Evolutionary conservation across 2,888 invertebrate genomes (phyloP), one percentile per base, ranked within the genome.

Genomic region (Tetragnatha montana): DNA sequence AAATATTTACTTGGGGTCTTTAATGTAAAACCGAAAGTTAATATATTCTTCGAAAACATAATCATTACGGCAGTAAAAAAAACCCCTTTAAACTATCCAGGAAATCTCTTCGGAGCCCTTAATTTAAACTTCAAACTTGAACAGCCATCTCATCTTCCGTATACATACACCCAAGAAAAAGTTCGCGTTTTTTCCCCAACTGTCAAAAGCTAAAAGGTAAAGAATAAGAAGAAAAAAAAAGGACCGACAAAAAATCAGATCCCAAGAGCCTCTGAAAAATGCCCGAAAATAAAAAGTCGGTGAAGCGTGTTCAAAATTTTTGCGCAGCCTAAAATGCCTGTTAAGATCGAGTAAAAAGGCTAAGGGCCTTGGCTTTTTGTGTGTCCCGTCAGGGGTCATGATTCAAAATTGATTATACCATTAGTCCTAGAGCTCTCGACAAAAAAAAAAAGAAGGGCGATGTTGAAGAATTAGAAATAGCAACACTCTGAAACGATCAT

Each of bases 331-430:
- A 84, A 60, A 60, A 60, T 60, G 60, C 60, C 60, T 60, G 60
- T 60, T 60, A 60, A 84, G 84, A 76, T 49, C 70, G 49, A 35
- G 84, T 70, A 76, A 76, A 84, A 50, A 84, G 69, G 70, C 69
- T 35, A 69, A 71, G 81, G 14, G 70, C 19, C n/a, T 47, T 22
- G 19, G 8, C 68, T 60, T 69, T 47, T 35, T 84, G 76, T 47
- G 51, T 22, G 49, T 22, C 68, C 49, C 47, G 50, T 69, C 19
- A 14, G 22, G 73, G 79, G 79, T 86, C 79, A 79, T 86, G 86
- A 86, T 86, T 86, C n/a, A 71, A 51, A 86, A 86, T 86, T 86
- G 86, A 86, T 86, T 86, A 86, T 86, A 71, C 73, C 86, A 86
- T 86, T 86, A 86, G 86, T 79, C 35, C 60, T 49, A 60, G 35